Base-by-base conservation (phyloP, 2,113 vertebrate species). In the Myodes glareolus region DNA sequence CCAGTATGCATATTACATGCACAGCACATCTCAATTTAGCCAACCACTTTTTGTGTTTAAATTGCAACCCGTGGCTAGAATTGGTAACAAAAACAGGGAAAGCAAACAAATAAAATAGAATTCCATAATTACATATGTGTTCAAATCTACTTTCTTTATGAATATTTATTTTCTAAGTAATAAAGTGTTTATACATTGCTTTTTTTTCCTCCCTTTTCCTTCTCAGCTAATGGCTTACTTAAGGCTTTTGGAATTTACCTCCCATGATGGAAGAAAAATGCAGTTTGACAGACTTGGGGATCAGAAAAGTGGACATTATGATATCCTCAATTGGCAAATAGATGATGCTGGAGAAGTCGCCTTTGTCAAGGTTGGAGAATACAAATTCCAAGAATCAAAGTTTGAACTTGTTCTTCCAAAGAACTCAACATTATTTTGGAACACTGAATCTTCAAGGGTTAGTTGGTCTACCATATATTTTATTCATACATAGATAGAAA, bases 281-380 rank as follows among this genome's bases (percentile, higher is more conserved):
- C 90, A 94, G 86, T 98, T 99, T 70, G 91, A 98, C 13, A 50
- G 95, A 0, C 94, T 84, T 1, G 99, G 99, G 13, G 99, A 99
- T 36, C 98, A 99, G 16, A 92, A 94, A 17, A 25, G 12, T 2
- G 98, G 98, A 45, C 96, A 97, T 91, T 99, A 99, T 93, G 99
- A 99, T 85, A 98, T 99, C 95, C 97, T 99, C n/a, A 99, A 99
- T 85, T 99, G 99, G 99, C 99, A 99, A 96, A 76, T 98, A 78
- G 97, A 92, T 33, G 73, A 96, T 17, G 89, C 98, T 3, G 99
- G 98, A 12, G 97, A 97, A 13, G 92, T 99, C 11, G 70, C 94
- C 9, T 99, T 99, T 87, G 86, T 98, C 67, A 98, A 96, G 17
- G 97, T 99, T 58, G 99, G 99, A 86, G 92, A 91, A 47, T 99